Percentiles rank a stretch among this genome's conserved stretches.
Evolutionary conservation across 2,113 vertebrate species (phyloP).

Genomic region (Marcusenius ussheri): DNA sequence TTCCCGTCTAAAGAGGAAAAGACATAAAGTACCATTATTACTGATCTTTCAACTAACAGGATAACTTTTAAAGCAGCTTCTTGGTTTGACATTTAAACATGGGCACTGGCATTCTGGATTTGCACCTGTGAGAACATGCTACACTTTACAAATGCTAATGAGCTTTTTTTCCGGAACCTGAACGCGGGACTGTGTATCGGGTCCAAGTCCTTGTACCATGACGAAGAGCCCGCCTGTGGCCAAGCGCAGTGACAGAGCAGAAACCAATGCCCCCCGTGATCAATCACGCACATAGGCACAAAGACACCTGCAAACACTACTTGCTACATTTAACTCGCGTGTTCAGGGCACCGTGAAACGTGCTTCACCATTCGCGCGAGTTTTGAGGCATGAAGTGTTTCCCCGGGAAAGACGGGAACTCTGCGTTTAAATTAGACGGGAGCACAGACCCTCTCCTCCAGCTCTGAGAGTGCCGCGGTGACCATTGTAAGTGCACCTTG

Average conservation of each 20-base stretch:
- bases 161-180: not conserved
- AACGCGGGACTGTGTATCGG: not conserved
- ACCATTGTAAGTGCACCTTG: not conserved
- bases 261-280: not conserved
- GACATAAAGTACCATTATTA: not conserved
- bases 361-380: not conserved
- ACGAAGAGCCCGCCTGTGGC: not conserved
- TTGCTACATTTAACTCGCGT: not conserved
- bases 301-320: constrained; percentile 14
- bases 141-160: not conserved
- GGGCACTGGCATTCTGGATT: not conserved
- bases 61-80: not conserved
- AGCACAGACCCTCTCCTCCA: not conserved
- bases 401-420: not conserved
- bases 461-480: not conserved
- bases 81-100: not conserved
- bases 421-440: not conserved
- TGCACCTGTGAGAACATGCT: not conserved
- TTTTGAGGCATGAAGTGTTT: not conserved
- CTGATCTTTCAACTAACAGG: not conserved
- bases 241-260: constrained; percentile 16
- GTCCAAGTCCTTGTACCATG: not conserved
- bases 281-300: not conserved
- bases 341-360: not conserved
- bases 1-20: not conserved